phyloP scores from a whole-genome alignment of 2,113 vertebrate species.

The Platichthys flesus region DNA sequence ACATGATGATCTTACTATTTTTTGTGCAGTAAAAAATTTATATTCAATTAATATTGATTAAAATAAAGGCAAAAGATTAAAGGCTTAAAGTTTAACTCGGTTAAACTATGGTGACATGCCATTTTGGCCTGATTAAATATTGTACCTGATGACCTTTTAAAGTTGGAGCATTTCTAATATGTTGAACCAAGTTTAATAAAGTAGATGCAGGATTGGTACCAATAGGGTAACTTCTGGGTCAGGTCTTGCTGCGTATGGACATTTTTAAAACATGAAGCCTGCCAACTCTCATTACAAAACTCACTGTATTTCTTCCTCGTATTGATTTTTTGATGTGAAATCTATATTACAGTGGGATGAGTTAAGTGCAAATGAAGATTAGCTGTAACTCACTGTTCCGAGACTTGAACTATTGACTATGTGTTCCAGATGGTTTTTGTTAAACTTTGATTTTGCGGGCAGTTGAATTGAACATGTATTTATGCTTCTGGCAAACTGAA shows the following conservation, averaged over 20 bases:
- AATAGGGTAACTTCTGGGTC: background rate
- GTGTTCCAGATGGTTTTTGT: background rate
- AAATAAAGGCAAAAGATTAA: no score
- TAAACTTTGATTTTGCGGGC: background rate
- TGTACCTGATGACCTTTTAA: no score
- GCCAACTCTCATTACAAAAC: background rate
- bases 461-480: background rate
- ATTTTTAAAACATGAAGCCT: background rate
- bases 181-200: no score
- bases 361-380: constrained; percentile 37
- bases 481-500: constrained; percentile 4
- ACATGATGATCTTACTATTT: no score
- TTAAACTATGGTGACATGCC: no score
- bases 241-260: background rate
- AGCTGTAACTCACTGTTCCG: constrained; percentile 9
- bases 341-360: constrained; percentile 24
- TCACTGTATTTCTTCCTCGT: constrained; percentile 10
- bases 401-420: constrained; percentile 5
- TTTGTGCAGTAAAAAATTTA: no score
- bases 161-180: no score
- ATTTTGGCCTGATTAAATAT: no score
- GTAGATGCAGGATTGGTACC: no score
- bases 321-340: constrained; percentile 35
- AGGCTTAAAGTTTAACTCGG: no score
- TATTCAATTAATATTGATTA: no score